Evolutionary conservation across 1,140 invertebrate genomes (phyloP).

Genomic region (Brachionus rubens): DNA sequence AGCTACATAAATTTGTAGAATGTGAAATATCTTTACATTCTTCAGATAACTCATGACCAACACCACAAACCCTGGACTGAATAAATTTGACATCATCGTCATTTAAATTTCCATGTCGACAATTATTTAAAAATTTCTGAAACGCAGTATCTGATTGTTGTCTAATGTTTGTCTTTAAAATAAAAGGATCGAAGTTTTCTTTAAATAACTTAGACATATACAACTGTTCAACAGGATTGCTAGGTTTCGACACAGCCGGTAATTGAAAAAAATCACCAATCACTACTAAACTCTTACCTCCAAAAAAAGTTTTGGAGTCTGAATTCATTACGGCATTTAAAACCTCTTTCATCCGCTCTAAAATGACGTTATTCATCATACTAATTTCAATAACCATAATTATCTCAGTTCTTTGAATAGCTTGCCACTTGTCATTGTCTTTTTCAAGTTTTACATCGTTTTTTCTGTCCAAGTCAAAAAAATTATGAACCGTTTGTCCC

Average conservation of each 20-base stretch:
- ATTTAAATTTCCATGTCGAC: background rate
- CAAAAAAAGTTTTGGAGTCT: background rate
- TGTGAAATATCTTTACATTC: too few relatives aligned
- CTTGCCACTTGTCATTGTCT: background rate
- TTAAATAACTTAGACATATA: background rate
- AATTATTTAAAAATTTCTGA: conserved; percentile 8
- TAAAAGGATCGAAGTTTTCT: background rate
- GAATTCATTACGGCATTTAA: background rate
- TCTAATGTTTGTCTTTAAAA: background rate
- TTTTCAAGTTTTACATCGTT: background rate
- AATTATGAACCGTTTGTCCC: background rate
- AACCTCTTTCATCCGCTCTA: background rate
- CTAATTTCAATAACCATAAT: background rate
- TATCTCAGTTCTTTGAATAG: background rate
- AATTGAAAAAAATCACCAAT: background rate
- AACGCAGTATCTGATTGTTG: background rate
- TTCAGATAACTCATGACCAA: too few relatives aligned
- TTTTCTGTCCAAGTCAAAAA: background rate
- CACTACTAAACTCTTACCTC: background rate
- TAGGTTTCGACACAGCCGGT: background rate
- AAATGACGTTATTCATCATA: background rate
- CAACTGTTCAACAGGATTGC: background rate
- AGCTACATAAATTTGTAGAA: too few relatives aligned
- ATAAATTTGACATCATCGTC: too few relatives aligned
- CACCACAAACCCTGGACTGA: too few relatives aligned